These are phyloP conservation scores for Diaperis boleti DNA, from an alignment of 2,888 invertebrate genomes.

Conservation along the genomic window DNA sequence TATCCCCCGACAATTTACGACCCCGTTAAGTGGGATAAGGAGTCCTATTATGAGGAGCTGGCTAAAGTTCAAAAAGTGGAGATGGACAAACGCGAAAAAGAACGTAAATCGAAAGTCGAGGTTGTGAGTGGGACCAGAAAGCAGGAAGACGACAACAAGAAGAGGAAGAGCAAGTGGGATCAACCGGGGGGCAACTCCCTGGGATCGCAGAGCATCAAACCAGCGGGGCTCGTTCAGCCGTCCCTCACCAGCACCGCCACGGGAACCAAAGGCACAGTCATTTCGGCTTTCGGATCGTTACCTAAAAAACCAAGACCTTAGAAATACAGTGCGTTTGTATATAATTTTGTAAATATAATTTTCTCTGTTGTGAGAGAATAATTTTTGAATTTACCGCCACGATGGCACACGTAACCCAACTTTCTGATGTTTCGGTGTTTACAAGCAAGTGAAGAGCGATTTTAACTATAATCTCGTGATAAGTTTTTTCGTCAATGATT, in stretches of 20 bases:
- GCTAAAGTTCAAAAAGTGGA: constrained; percentile 89
- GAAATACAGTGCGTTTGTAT: neutral
- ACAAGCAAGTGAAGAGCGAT: too few species aligned
- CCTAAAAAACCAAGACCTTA: constrained; percentile 79
- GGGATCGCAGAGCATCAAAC: constrained; percentile 72
- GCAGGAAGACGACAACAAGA: constrained; percentile 81
- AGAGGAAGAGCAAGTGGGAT: constrained; percentile 93
- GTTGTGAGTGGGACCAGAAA: constrained; percentile 77
- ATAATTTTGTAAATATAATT: constrained; percentile 33
- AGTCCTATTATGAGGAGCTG: constrained; percentile 93
- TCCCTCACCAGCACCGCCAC: constrained; percentile 85
- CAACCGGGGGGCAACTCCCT: constrained; percentile 79
- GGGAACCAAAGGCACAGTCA: constrained; percentile 92
- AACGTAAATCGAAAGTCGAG: constrained; percentile 87
- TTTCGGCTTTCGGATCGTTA: constrained; percentile 92
- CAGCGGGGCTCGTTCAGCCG: constrained; percentile 78
- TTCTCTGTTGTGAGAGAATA: too few species aligned
- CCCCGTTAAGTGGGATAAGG: constrained; percentile 90
- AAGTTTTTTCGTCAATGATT: too few species aligned
- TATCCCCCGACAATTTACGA: constrained; percentile 95
- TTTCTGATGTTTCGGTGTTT: too few species aligned
- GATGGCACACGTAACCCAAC: too few species aligned
- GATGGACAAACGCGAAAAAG: constrained; percentile 92
- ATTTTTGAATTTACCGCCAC: neutral
- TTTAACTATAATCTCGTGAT: too few species aligned